These are phyloP conservation scores for Entelurus aequoreus DNA, from an alignment of 2,113 vertebrate species.

Conservation along the genomic window DNA sequence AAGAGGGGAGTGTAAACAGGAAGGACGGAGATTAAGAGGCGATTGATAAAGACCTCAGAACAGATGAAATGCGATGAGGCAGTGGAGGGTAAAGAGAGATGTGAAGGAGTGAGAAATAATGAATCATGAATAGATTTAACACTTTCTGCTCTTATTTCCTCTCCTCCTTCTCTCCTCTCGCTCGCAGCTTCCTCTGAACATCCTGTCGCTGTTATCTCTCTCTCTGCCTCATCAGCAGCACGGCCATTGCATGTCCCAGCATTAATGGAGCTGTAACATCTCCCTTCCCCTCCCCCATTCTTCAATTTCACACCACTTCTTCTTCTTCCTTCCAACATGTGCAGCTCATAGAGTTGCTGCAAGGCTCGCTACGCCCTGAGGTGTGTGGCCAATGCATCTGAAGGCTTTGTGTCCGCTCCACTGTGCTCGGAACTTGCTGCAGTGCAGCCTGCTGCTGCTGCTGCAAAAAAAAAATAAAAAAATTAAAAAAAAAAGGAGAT, in stretches of 20 bases:
- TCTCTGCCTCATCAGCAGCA: conserved; percentile 30
- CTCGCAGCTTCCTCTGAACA: conserved; percentile 51
- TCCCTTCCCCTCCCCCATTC: background rate
- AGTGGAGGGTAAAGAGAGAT: conserved; percentile 28
- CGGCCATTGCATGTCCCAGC: conserved; percentile 54
- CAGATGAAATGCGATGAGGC: conserved; percentile 24
- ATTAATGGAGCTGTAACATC: conserved; percentile 65
- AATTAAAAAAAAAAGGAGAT: conserved; percentile 23
- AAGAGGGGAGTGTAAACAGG: conserved; percentile 62
- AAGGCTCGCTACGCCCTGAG: conserved; percentile 9
- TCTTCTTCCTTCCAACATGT: background rate
- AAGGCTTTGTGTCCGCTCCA: conserved; percentile 15
- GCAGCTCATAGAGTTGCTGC: conserved; percentile 3
- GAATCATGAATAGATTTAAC: conserved; percentile 73
- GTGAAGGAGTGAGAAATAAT: conserved; percentile 62
- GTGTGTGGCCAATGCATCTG: conserved; percentile 25
- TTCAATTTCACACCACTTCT: conserved; percentile 7
- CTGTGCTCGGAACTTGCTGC: conserved; percentile 8
- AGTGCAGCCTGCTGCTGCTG: background rate
- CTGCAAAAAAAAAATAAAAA: conserved; percentile 19
- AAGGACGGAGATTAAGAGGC: conserved; percentile 52
- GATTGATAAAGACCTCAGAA: conserved; percentile 60
- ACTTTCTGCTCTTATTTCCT: conserved; percentile 66
- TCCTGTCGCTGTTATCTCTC: conserved; percentile 50
- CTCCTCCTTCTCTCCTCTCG: conserved; percentile 18